Evolutionary conservation across 2,113 vertebrate genomes (phyloP).

Genomic region (Dromas ardeola): DNA sequence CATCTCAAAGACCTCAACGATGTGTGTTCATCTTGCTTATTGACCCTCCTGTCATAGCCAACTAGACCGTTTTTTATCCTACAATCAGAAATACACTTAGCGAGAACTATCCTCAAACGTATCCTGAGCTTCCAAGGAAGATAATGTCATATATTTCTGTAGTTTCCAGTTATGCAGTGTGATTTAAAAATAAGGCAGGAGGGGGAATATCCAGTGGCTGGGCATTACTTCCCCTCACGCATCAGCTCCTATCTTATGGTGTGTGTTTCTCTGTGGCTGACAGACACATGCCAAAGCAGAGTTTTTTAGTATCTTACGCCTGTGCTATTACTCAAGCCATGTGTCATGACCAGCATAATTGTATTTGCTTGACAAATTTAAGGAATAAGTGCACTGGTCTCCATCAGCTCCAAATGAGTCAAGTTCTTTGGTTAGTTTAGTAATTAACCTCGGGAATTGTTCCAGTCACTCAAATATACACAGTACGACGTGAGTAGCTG

Average conservation of each 20-base stretch:
- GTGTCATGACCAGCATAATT: slow-evolving; percentile 10
- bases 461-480: slow-evolving; percentile 32
- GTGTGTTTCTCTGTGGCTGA: background rate
- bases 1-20: background rate
- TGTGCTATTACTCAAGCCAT: background rate
- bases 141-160: background rate
- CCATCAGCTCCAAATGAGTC: slow-evolving; percentile 14
- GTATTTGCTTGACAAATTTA: slow-evolving; percentile 11
- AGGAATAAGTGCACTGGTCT: background rate
- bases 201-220: background rate
- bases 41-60: background rate
- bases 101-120: background rate
- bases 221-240: background rate
- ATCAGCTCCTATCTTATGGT: background rate
- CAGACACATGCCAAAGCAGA: background rate
- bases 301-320: background rate
- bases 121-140: background rate
- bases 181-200: background rate
- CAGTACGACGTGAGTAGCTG: background rate
- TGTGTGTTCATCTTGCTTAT: background rate
- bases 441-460: slow-evolving; percentile 56
- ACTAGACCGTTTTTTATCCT: background rate
- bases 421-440: slow-evolving; percentile 26
- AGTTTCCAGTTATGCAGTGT: background rate
- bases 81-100: background rate